These are phyloP conservation scores for Fringilla coelebs DNA, from an alignment of 2,797 vertebrate species.

Conservation along the genomic window DNA sequence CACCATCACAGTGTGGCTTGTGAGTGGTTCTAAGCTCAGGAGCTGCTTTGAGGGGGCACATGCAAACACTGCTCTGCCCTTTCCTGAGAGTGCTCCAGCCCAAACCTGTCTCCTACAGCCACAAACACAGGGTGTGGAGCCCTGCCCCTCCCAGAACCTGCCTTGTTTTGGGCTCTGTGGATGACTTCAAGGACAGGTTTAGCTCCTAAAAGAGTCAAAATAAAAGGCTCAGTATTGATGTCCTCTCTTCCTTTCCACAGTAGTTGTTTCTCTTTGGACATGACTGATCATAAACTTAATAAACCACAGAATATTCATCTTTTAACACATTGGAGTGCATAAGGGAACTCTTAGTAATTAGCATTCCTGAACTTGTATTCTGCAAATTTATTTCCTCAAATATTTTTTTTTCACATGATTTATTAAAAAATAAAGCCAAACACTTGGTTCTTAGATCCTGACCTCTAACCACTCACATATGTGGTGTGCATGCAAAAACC, in stretches of 20 bases:
- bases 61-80: not conserved
- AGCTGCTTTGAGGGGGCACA: not conserved
- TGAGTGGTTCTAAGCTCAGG: no score
- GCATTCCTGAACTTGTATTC: not conserved
- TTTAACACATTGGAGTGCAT: not conserved
- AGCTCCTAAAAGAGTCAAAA: not conserved
- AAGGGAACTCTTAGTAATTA: conserved; percentile 21
- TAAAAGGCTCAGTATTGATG: not conserved
- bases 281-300: not conserved
- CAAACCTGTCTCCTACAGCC: not conserved
- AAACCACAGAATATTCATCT: conserved; percentile 36
- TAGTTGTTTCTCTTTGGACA: not conserved
- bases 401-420: not conserved
- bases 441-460: conserved; percentile 23
- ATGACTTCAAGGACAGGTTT: not conserved
- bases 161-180: not conserved
- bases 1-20: fast-evolving
- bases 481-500: not conserved
- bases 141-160: not conserved
- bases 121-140: not conserved
- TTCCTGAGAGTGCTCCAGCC: not conserved
- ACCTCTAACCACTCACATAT: conserved; percentile 26
- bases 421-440: conserved; percentile 50
- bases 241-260: not conserved
- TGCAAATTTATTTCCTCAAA: conserved; percentile 47